Conservation (phyloP, 1,140 invertebrate genomes). For the Cotesia typhae region DNA sequence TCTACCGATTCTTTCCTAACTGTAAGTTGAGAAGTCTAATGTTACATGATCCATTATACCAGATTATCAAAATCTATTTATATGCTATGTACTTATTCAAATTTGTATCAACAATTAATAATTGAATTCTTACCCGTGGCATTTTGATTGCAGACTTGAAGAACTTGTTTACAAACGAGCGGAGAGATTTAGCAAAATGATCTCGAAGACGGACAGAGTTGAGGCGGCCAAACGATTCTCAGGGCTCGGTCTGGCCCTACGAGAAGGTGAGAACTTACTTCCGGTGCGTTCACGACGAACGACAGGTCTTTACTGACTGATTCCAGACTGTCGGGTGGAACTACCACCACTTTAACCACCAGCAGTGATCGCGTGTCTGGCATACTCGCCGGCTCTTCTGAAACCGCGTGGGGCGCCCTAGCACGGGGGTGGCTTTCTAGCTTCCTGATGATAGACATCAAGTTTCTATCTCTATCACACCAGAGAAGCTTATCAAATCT, state of each 20-base stretch:
- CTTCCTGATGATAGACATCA: conserved; percentile 18
- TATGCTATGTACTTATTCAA: not conserved
- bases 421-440: conserved; percentile 38
- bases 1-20: conserved; percentile 44
- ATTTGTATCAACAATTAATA: not conserved
- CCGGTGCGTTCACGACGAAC: conserved; percentile 47
- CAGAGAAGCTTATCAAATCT: not conserved
- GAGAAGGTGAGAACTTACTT: conserved; percentile 30
- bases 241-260: conserved; percentile 39
- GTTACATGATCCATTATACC: too few relatives aligned
- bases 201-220: conserved; percentile 14
- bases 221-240: conserved; percentile 50
- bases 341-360: conserved; percentile 38
- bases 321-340: conserved; percentile 30
- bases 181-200: not conserved
- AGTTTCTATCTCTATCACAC: not conserved
- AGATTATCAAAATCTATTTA: too few relatives aligned
- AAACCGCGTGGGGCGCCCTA: conserved; percentile 34
- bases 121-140: conserved; percentile 49
- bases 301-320: conserved; percentile 53
- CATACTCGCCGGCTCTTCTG: conserved; percentile 30
- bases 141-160: conserved; percentile 35
- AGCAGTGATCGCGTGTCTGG: conserved; percentile 45
- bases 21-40: not conserved
- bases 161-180: not conserved